phyloP scores from a whole-genome alignment of 2,888 invertebrate species.

The Trisateles emortualis region DNA sequence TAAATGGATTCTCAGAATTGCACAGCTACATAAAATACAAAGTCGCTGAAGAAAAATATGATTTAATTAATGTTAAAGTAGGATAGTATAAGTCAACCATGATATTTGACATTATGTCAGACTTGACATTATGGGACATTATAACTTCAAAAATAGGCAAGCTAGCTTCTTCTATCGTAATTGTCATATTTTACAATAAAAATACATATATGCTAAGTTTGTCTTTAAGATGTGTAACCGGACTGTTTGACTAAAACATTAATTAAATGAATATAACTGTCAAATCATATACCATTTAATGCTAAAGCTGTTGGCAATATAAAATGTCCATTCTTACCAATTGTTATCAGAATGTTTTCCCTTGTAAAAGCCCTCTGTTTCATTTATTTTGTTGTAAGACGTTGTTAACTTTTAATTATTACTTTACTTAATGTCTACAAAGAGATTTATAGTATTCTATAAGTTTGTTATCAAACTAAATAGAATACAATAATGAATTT shows the following conservation, averaged over 20 bases:
- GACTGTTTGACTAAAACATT: constrained; percentile 34
- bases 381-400: constrained; percentile 37
- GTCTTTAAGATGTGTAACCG: constrained; percentile 5
- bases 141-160: constrained; percentile 28
- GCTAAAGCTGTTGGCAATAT: constrained; percentile 3
- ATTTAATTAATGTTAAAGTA: constrained; percentile 43
- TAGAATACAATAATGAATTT: constrained; percentile 23
- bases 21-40: neutral
- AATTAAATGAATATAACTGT: constrained; percentile 30
- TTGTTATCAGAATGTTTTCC: constrained; percentile 4
- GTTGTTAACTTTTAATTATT: constrained; percentile 21
- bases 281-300: constrained; percentile 9
- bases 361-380: constrained; percentile 26
- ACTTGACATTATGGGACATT: too few species aligned
- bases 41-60: constrained; percentile 1
- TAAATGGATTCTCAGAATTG: neutral
- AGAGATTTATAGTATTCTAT: constrained; percentile 26
- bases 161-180: constrained; percentile 35
- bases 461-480: constrained; percentile 37
- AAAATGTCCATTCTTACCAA: constrained; percentile 8
- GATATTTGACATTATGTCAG: constrained; percentile 17
- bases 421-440: constrained; percentile 22
- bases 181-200: constrained; percentile 6
- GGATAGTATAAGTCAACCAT: neutral
- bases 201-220: constrained; percentile 12